Base-by-base conservation (phyloP, 2,888 invertebrate genomes). In the Plagiodera versicolora region DNA sequence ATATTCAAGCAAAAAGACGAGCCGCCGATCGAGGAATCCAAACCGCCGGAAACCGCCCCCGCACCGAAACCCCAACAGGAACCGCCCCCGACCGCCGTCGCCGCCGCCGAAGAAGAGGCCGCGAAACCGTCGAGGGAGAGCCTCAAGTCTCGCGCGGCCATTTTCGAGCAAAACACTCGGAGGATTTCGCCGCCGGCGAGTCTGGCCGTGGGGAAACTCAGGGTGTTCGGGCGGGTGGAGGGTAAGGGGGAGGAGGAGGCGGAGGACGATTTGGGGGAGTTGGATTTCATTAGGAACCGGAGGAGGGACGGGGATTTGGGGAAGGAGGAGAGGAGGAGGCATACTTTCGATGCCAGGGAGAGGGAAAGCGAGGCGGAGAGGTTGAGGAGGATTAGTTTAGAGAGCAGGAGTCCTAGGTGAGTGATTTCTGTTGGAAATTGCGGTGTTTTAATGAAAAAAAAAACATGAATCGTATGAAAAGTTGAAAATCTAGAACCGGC, bases 391-490 rank as follows among this genome's bases (percentile, higher is more conserved):
- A 71, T 76, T 39, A 80, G 80, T 70, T 72, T 80, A 66, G 80
- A 80, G 47, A 73, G 70, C 58, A 74, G 73, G 63, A 77, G 77
- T 68, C 75, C 78, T 19, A 76, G 77, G 79, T 81, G 70, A 71
- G 72, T 70, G n/a, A 44, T 32, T 60, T 32, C 18, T 45, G 24
- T 3, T 24, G 24, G 6, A 24, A 24, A 6, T 24, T n/a, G n/a
- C n/a, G n/a, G n/a, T n/a, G n/a, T n/a, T n/a, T n/a, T n/a, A n/a
- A n/a, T n/a, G n/a, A n/a, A n/a, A n/a, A n/a, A n/a, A n/a, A n/a
- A n/a, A n/a, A n/a, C n/a, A n/a, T n/a, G n/a, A n/a, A n/a, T n/a
- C n/a, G n/a, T n/a, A n/a, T n/a, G n/a, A n/a, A n/a, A n/a, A n/a
- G n/a, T n/a, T n/a, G n/a, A n/a, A n/a, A n/a, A n/a, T n/a, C n/a